Evolutionary conservation across 2,113 vertebrate genomes (phyloP), one percentile per base, ranked within the genome.

Genomic region (Melanocharis versteri): DNA sequence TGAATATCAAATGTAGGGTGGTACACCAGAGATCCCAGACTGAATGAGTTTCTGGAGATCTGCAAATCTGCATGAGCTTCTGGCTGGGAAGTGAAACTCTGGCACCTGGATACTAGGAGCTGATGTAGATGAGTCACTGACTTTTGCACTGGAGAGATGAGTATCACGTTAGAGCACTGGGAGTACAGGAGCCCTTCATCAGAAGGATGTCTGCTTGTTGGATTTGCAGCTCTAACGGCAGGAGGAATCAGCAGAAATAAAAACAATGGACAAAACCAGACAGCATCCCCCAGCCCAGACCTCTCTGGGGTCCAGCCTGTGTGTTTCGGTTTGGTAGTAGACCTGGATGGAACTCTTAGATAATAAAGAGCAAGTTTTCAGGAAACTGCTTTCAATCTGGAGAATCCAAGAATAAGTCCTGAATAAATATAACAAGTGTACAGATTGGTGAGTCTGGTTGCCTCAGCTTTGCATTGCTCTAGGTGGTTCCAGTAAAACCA

Each of bases 1-100:
- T 95, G 83, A 93, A 94, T 96, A 78, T 93, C 51, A 90, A 88
- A 93, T 89, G 9, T 26, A 77, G 92, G 88, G 85, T 92, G 61
- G 72, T 95, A 68, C 45, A 78, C 39, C 79, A 81, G 85, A 60
- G 56, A 89, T 83, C 31, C 54, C 75, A 80, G 88, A 28, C 87
- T 68, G 90, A 73, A 62, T 11, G 62, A 92, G 68, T 58, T 93
- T 50, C 64, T 72, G 71, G 68, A 92, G 64, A 90, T 92, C 48
- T 84, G 40, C 66, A 87, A 91, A 88, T 94, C 79, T 86, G 44
- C 42, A 5, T 79, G 48, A 81, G 24, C 64, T 75, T 64, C 40
- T 83, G 73, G 56, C 33, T 94, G 69, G 48, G 35, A 65, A 93
- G 39, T 56, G 83, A 94, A 95, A 94, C 69, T 10, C 64, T 93